A percentile compares a stretch with the other conserved stretches of the same genome.
Evolutionary conservation across 1,140 invertebrate species (phyloP).

Genomic region (Drosophila mauritiana): DNA sequence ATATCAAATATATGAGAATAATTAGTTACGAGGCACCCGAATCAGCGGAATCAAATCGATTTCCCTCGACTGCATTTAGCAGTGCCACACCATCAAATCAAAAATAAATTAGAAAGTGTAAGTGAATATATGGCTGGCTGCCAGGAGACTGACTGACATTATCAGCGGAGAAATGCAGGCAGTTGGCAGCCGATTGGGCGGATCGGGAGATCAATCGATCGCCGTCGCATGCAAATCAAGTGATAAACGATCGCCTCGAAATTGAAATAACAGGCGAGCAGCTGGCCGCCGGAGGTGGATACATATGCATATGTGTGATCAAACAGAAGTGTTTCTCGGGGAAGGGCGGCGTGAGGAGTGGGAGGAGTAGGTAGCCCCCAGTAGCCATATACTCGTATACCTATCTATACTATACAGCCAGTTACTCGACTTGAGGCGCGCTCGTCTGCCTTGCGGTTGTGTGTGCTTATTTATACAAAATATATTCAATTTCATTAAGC

Average conservation of each 20-base stretch:
- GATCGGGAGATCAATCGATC: conserved; percentile 45
- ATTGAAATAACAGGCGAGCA: conserved; percentile 82
- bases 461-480: conserved; percentile 75
- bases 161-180: conserved; percentile 57
- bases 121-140: conserved; percentile 53
- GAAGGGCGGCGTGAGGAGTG: conserved; percentile 1
- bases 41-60: conserved; percentile 6
- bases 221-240: conserved; percentile 73
- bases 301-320: conserved; percentile 8
- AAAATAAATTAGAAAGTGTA: conserved; percentile 61
- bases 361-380: conserved; percentile 22
- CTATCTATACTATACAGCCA: conserved; percentile 43
- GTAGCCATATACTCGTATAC: conserved; percentile 41
- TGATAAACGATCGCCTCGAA: conserved; percentile 82
- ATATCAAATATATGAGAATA: conserved; percentile 16
- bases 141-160: conserved; percentile 74
- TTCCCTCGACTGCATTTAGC: no score
- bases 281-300: conserved; percentile 53
- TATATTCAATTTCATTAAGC: conserved; percentile 78
- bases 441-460: conserved; percentile 54
- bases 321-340: conserved; percentile 14
- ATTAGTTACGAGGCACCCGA: conserved; percentile 20
- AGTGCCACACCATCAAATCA: conserved; percentile 6
- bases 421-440: conserved; percentile 46
- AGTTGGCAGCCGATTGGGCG: conserved; percentile 36